phyloP scores from a whole-genome alignment of 2,888 invertebrate genomes.

The Eudemis profundana region DNA sequence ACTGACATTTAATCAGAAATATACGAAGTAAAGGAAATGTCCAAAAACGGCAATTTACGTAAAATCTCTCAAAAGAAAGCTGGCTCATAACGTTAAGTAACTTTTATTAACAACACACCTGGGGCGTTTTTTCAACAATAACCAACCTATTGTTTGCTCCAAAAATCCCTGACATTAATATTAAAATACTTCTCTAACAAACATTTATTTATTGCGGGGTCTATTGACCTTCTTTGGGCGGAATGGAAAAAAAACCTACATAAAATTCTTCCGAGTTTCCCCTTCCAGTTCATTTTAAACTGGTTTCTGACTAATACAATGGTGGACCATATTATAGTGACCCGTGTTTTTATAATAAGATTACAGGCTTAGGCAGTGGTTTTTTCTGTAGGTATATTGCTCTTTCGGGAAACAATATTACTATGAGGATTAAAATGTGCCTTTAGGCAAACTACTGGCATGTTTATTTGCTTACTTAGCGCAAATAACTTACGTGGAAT shows the following conservation, averaged over 20 bases:
- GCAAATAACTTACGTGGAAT: too few species aligned
- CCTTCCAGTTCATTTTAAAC: neutral
- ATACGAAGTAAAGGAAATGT: too few species aligned
- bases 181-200: constrained; percentile 23
- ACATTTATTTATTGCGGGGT: constrained; percentile 15
- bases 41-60: too few species aligned
- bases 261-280: neutral
- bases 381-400: neutral
- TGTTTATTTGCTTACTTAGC: too few species aligned
- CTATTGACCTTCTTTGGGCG: constrained; percentile 12
- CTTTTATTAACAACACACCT: constrained; percentile 1
- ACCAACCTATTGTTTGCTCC: constrained; percentile 1
- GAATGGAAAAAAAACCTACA: constrained; percentile 19
- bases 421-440: neutral
- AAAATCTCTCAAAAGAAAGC: neutral
- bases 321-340: neutral
- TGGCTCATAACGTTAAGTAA: neutral
- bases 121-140: neutral
- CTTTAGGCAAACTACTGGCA: too few species aligned
- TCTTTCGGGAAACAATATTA: neutral
- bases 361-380: neutral
- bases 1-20: too few species aligned
- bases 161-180: constrained; percentile 14
- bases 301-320: neutral
- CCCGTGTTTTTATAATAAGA: constrained; percentile 7